Evolutionary conservation across 2,888 invertebrate genomes (phyloP).

Genomic region (Netelia virgata): DNA sequence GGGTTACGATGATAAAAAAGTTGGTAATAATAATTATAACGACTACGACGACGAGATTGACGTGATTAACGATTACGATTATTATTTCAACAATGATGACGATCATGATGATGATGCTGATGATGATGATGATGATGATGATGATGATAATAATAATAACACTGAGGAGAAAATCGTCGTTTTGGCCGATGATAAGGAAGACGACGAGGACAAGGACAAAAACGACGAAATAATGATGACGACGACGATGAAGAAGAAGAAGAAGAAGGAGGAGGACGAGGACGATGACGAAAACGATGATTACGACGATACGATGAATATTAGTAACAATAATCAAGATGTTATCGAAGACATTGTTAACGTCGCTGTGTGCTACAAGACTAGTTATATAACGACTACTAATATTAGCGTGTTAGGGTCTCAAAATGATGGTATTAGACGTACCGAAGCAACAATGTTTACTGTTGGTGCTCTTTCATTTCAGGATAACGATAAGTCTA

Average conservation of each 20-base stretch:
- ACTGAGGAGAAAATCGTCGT: slow-evolving; percentile 30
- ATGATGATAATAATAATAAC: slow-evolving; percentile 31
- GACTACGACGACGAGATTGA: slow-evolving; percentile 44
- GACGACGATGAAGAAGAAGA: not conserved
- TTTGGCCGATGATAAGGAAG: slow-evolving; percentile 7
- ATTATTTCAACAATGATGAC: slow-evolving; percentile 66
- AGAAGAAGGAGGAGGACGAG: not conserved
- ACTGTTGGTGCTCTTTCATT: slow-evolving; percentile 86
- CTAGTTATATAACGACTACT: slow-evolving; percentile 81
- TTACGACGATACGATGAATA: slow-evolving; percentile 69
- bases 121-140: not conserved
- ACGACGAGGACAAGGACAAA: slow-evolving; percentile 25
- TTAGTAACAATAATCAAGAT: slow-evolving; percentile 78
- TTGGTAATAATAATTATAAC: slow-evolving; percentile 65
- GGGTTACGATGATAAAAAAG: slow-evolving; percentile 75
- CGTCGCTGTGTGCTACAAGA: slow-evolving; percentile 82
- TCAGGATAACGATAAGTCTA: slow-evolving; percentile 85
- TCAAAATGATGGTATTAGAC: slow-evolving; percentile 84
- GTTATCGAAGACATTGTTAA: slow-evolving; percentile 80
- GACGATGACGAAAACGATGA: slow-evolving; percentile 51
- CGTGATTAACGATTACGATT: slow-evolving; percentile 72
- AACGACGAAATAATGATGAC: slow-evolving; percentile 13
- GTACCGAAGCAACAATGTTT: slow-evolving; percentile 85
- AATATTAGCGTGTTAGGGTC: slow-evolving; percentile 82
- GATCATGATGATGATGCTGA: slow-evolving; percentile 29